A percentile compares a stretch with the other conserved stretches of the same genome.
phyloP scores from a whole-genome alignment of 2,888 invertebrate species.

The Standfussiana lucernea region DNA sequence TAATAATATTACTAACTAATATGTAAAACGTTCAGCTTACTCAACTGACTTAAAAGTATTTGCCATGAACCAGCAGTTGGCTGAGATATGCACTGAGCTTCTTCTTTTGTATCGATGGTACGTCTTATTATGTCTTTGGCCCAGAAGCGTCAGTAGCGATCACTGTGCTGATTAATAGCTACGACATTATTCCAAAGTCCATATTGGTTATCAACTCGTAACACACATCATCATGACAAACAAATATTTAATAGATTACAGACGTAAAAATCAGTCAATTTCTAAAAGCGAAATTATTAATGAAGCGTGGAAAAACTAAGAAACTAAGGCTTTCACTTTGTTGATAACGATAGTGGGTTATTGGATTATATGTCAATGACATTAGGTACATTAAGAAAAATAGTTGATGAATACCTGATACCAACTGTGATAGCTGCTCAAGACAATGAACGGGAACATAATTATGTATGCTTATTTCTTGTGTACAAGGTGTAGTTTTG shows the following conservation, averaged over 20 bases:
- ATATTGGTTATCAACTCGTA: background rate
- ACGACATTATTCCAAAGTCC: slow-evolving; percentile 14
- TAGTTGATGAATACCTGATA: slow-evolving; percentile 2
- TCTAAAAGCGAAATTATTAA: background rate
- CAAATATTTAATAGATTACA: background rate
- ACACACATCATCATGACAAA: background rate
- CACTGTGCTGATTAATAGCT: slow-evolving; percentile 10
- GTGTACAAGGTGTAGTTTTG: background rate
- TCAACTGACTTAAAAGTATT: background rate
- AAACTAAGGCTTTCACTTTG: background rate
- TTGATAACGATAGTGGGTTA: background rate
- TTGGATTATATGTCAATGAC: slow-evolving; percentile 20
- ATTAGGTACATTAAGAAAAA: background rate
- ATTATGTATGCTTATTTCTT: background rate
- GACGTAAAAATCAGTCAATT: too few species aligned
- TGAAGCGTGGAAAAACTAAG: background rate
- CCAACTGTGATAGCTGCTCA: too few species aligned
- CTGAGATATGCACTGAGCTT: background rate
- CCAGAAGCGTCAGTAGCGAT: background rate
- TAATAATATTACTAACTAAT: background rate
- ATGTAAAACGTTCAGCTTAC: background rate
- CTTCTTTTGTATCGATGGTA: background rate
- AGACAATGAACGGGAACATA: background rate
- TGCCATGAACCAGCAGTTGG: background rate
- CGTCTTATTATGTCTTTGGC: background rate